Conservation (phyloP, 2,888 invertebrate genomes). For the Argynnis bischoffii region DNA sequence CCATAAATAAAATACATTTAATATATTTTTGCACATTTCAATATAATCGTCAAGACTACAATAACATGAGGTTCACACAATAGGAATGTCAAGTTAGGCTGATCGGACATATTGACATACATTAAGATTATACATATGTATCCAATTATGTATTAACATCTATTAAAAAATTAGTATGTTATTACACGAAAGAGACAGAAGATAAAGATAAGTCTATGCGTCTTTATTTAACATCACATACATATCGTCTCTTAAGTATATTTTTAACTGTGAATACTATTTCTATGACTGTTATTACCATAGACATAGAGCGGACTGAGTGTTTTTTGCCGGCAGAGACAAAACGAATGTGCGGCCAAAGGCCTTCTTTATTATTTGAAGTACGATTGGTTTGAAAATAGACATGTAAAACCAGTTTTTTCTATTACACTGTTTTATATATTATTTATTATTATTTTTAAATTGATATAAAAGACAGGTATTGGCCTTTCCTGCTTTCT, state of each 20-base stretch:
- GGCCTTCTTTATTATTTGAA: no score
- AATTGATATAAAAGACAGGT: no score
- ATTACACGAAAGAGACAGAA: conserved; percentile 17
- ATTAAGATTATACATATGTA: conserved; percentile 18
- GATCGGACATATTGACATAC: conserved; percentile 31
- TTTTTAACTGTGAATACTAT: background rate
- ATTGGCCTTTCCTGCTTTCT: no score
- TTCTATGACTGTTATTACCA: conserved; percentile 7
- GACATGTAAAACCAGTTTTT: no score
- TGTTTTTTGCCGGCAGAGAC: no score
- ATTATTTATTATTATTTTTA: no score
- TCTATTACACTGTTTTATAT: no score
- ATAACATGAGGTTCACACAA: conserved; percentile 52
- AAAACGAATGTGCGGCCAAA: no score
- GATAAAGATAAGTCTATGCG: background rate
- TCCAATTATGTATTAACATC: conserved; percentile 10
- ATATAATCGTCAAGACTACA: conserved; percentile 48
- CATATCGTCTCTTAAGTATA: background rate
- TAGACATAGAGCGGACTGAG: background rate
- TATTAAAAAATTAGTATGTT: conserved; percentile 1
- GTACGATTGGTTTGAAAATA: no score
- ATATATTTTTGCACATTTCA: conserved; percentile 44
- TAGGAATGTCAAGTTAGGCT: conserved; percentile 48
- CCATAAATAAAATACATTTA: conserved; percentile 47
- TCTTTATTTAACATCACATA: background rate